Conservation (phyloP, 1,140 invertebrate species). For the Zaprionus camerounensis region DNA sequence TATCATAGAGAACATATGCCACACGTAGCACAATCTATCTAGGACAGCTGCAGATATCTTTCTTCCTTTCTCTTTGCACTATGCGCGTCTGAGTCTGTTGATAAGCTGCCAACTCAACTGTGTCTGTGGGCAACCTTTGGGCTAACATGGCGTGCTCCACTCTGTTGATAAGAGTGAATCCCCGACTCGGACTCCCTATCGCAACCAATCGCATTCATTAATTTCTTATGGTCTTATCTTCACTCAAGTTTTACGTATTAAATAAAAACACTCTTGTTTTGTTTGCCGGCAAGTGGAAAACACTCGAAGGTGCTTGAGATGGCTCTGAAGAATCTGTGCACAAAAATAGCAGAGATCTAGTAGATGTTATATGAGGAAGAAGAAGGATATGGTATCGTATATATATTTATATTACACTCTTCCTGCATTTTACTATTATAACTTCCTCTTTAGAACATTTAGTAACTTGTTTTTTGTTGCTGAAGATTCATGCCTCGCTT, state of each 20-base stretch:
- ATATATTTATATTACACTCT: constrained; percentile 2
- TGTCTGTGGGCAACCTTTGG: constrained; percentile 20
- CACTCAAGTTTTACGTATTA: constrained; percentile 34
- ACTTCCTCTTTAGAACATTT: background rate
- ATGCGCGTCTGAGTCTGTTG: constrained; percentile 28
- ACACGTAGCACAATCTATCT: background rate
- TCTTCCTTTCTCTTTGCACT: constrained; percentile 26
- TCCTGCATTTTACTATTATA: constrained; percentile 2
- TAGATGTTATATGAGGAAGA: background rate
- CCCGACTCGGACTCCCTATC: constrained; percentile 35
- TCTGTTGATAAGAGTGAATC: constrained; percentile 57
- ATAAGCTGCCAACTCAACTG: constrained; percentile 37
- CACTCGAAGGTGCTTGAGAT: constrained; percentile 22
- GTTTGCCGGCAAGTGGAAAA: constrained; percentile 25
- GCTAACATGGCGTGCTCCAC: constrained; percentile 23
- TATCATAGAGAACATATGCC: constrained; percentile 13
- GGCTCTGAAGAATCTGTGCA: constrained; percentile 9
- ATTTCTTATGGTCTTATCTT: constrained; percentile 24
- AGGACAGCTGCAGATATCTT: background rate
- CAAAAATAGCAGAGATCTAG: background rate
- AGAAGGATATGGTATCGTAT: background rate
- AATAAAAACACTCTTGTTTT: constrained; percentile 18
- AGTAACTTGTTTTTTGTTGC: background rate
- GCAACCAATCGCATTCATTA: constrained; percentile 34
- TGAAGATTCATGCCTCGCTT: constrained; percentile 1